A percentile compares a stretch with the other conserved stretches of the same genome.
Conservation (phyloP, 2,888 invertebrate species). For the Trichacis sp. region DNA sequence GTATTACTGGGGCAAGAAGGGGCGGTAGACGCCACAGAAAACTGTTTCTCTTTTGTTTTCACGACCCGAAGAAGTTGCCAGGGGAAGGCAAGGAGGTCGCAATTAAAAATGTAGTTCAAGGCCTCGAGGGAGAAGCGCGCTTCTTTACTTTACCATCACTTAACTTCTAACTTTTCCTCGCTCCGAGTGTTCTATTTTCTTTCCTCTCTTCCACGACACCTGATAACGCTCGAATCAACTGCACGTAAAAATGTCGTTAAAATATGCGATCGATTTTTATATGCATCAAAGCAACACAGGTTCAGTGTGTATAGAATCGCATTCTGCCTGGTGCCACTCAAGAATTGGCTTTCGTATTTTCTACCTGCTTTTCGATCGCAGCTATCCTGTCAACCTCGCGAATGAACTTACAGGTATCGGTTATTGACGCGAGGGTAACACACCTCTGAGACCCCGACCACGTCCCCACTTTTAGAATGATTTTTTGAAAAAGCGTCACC, state of each 20-base stretch:
- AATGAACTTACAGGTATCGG: conserved; percentile 44
- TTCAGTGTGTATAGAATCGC: conserved; percentile 26
- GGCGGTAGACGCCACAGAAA: conserved; percentile 53
- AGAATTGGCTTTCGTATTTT: conserved; percentile 56
- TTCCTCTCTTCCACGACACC: no score
- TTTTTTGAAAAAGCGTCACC: conserved; percentile 59
- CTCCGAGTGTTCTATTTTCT: not conserved
- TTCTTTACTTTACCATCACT: conserved; percentile 9
- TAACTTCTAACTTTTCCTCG: conserved; percentile 1
- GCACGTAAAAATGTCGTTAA: no score
- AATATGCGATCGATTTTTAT: conserved; percentile 6
- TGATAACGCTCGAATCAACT: no score
- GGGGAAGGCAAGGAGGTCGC: conserved; percentile 55
- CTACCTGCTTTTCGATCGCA: conserved; percentile 47
- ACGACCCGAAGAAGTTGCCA: conserved; percentile 54
- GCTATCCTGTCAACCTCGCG: conserved; percentile 34
- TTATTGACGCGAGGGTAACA: conserved; percentile 47
- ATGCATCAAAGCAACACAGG: conserved; percentile 5
- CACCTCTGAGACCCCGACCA: conserved; percentile 35
- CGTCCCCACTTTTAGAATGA: conserved; percentile 46
- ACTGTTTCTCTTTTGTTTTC: conserved; percentile 68
- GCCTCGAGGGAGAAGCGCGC: conserved; percentile 45
- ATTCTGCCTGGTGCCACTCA: conserved; percentile 47
- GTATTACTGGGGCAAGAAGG: conserved; percentile 37
- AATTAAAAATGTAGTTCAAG: conserved; percentile 70